A percentile compares a stretch with the other conserved stretches of the same genome.
These are phyloP conservation scores for Fragum sueziense DNA, from an alignment of 2,888 invertebrate species.

Conservation along the genomic window DNA sequence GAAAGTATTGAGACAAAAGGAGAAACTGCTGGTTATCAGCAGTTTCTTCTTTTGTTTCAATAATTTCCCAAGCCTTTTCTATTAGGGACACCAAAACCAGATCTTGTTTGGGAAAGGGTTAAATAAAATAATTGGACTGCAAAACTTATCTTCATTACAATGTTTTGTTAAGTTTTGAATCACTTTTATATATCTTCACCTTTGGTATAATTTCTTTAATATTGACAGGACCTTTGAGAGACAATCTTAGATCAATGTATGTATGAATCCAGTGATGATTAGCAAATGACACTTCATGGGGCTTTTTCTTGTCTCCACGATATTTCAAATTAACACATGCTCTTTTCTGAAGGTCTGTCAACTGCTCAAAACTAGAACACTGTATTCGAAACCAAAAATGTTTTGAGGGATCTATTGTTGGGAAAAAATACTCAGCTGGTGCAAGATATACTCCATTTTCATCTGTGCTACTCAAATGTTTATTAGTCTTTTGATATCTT, in stretches of 20 bases:
- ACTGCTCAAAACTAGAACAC: conserved; percentile 66
- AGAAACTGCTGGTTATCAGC: too few species aligned
- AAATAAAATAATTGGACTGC: too few species aligned
- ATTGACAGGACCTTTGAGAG: conserved; percentile 66
- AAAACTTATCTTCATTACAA: background rate
- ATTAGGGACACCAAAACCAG: too few species aligned
- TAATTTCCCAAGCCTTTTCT: too few species aligned
- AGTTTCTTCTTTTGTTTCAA: too few species aligned
- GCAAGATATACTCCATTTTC: conserved; percentile 69
- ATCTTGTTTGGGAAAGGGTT: too few species aligned
- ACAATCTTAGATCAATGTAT: conserved; percentile 69
- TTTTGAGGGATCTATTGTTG: conserved; percentile 74
- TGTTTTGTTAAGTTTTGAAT: background rate
- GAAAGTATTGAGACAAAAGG: too few species aligned
- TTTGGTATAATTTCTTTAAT: conserved; percentile 38
- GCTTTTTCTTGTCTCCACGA: conserved; percentile 63
- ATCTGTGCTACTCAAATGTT: conserved; percentile 36
- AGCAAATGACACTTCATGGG: conserved; percentile 67
- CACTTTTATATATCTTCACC: conserved; percentile 19
- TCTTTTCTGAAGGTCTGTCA: conserved; percentile 65
- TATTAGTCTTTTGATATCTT: conserved; percentile 58
- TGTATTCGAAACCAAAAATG: conserved; percentile 68
- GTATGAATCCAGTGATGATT: conserved; percentile 78
- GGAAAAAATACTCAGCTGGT: conserved; percentile 77
- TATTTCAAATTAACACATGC: conserved; percentile 73